These are phyloP conservation scores for Sericinus montela DNA, from an alignment of 2,888 invertebrate species.

Conservation along the genomic window DNA sequence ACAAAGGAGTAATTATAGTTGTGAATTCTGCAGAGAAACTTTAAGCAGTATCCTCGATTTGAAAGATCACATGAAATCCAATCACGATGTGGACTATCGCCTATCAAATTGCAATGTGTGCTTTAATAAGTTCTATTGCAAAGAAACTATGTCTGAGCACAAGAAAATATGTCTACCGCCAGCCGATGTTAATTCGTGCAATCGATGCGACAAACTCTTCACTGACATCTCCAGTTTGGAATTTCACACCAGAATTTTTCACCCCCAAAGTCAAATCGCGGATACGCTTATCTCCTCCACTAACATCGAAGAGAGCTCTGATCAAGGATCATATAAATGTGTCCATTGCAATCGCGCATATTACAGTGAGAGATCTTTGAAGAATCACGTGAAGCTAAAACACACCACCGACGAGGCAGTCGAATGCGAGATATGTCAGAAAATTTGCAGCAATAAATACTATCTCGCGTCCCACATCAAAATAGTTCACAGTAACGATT, in stretches of 20 bases:
- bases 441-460: constrained; percentile 59
- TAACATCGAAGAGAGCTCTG: constrained; percentile 33
- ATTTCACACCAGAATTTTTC: constrained; percentile 57
- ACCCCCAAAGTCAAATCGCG: constrained; percentile 54
- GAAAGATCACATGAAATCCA: constrained; percentile 50
- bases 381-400: constrained; percentile 60
- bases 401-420: constrained; percentile 50
- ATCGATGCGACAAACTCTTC: constrained; percentile 57
- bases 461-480: constrained; percentile 60
- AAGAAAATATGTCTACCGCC: constrained; percentile 53
- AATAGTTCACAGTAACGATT: constrained; percentile 49
- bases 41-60: constrained; percentile 47
- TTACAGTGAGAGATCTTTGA: constrained; percentile 56
- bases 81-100: constrained; percentile 49
- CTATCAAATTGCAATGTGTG: constrained; percentile 59
- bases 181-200: constrained; percentile 45
- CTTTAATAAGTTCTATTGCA: constrained; percentile 53
- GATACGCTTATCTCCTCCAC: constrained; percentile 50
- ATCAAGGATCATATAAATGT: constrained; percentile 42
- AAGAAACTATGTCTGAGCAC: constrained; percentile 45
- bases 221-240: constrained; percentile 56
- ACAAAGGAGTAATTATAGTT: constrained; percentile 34
- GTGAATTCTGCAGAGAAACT: constrained; percentile 45
- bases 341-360: constrained; percentile 48
- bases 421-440: constrained; percentile 49